Conservation (phyloP, 1,140 invertebrate genomes). For the Heliconius hermathena region DNA sequence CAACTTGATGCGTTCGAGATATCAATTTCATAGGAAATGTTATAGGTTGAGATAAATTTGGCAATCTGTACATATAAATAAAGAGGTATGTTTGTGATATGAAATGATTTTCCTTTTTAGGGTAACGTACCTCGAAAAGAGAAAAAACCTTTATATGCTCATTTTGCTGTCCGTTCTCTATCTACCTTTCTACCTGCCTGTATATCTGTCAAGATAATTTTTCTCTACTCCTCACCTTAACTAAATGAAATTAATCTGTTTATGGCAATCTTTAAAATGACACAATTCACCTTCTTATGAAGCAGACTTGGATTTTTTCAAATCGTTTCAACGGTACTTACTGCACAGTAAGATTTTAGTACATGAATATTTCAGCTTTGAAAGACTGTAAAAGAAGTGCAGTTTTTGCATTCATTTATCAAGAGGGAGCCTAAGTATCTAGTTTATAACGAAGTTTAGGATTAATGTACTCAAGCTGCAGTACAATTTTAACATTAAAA, state of each 20-base stretch:
- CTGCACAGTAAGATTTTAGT: neutral
- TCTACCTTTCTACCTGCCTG: too few relatives aligned
- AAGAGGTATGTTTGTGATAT: neutral
- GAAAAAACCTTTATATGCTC: too few relatives aligned
- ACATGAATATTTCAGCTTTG: constrained; percentile 29
- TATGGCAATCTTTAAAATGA: neutral
- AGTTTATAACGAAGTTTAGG: constrained; percentile 11
- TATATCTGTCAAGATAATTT: too few relatives aligned
- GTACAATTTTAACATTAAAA: neutral
- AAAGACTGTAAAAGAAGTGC: constrained; percentile 21
- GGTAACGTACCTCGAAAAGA: too few relatives aligned
- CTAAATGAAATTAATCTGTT: too few relatives aligned
- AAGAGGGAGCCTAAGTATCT: constrained; percentile 8
- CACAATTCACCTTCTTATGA: neutral
- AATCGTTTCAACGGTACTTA: constrained; percentile 11
- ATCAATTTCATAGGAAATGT: constrained; percentile 10
- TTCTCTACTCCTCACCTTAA: too few relatives aligned
- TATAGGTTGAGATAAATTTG: neutral
- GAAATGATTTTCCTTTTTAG: neutral
- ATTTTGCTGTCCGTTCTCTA: too few relatives aligned
- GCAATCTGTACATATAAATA: neutral
- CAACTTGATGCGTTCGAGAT: constrained; percentile 23
- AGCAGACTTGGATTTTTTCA: neutral
- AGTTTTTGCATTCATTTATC: constrained; percentile 27
- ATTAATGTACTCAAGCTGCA: neutral